Conservation (phyloP, 2,797 vertebrate species). For the Anabacerthia variegaticeps region DNA sequence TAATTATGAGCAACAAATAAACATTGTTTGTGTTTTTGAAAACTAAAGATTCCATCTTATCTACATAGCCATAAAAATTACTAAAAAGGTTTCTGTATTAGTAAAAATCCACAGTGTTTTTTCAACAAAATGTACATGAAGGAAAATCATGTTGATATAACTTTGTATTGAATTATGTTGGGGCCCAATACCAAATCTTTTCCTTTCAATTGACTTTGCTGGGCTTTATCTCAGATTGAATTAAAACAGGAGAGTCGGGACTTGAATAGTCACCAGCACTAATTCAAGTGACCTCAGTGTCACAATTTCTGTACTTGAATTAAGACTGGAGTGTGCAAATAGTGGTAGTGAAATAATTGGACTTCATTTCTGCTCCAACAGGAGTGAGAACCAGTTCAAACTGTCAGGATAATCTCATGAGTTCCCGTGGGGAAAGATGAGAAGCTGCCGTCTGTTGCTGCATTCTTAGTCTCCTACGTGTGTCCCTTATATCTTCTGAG, state of each 20-base stretch:
- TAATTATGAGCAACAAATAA: conserved; percentile 69
- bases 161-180: neutral
- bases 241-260: neutral
- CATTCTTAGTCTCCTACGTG: accelerated
- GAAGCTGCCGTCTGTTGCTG: neutral
- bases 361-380: neutral
- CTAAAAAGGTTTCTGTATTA: neutral
- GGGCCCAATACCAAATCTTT: neutral
- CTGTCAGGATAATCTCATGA: neutral
- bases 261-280: neutral
- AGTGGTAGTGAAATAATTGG: neutral
- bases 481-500: neutral
- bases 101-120: neutral
- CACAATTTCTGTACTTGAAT: neutral
- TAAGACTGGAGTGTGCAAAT: neutral
- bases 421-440: neutral
- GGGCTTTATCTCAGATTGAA: neutral
- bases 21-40: conserved; percentile 63
- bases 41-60: conserved; percentile 4
- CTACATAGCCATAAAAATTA: neutral
- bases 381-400: neutral
- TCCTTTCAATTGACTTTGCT: neutral
- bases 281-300: neutral
- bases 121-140: neutral
- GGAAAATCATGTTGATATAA: neutral